Evolutionary conservation across 2,888 invertebrate species (phyloP).

Genomic region (Pteria penguin): DNA sequence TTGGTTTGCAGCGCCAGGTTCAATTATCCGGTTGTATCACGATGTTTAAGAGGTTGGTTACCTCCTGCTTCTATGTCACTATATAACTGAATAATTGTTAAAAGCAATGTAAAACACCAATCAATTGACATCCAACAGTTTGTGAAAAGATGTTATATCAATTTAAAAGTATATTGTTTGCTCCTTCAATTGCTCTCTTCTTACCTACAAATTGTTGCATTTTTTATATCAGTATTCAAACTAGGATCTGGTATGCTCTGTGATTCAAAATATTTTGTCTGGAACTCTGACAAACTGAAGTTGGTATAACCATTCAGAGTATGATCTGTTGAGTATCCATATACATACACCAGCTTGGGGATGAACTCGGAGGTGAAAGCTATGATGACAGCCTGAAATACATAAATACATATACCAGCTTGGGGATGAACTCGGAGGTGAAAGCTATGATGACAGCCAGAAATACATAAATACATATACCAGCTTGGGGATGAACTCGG

Average conservation of each 20-base stretch:
- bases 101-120: too few species aligned
- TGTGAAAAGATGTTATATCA: too few species aligned
- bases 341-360: slow-evolving; percentile 95
- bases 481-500: slow-evolving; percentile 97
- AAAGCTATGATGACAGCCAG: slow-evolving; percentile 99
- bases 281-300: slow-evolving; percentile 74
- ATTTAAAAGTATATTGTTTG: too few species aligned
- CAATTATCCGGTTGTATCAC: too few species aligned
- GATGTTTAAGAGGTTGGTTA: too few species aligned
- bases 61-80: too few species aligned
- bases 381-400: slow-evolving; percentile 93
- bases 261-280: slow-evolving; percentile 65
- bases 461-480: slow-evolving; percentile 84
- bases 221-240: slow-evolving; percentile 52
- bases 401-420: slow-evolving; percentile 87
- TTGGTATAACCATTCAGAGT: slow-evolving; percentile 71
- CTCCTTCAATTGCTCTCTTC: too few species aligned
- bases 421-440: slow-evolving; percentile 97
- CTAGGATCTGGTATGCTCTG: slow-evolving; percentile 60
- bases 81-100: too few species aligned
- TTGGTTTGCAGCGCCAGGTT: too few species aligned
- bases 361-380: slow-evolving; percentile 99
- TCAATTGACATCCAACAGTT: too few species aligned
- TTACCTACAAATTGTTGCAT: slow-evolving; percentile 72
- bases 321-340: slow-evolving; percentile 75